Evolutionary conservation across 2,888 invertebrate species (phyloP).

Genomic region (Linyphia triangularis): DNA sequence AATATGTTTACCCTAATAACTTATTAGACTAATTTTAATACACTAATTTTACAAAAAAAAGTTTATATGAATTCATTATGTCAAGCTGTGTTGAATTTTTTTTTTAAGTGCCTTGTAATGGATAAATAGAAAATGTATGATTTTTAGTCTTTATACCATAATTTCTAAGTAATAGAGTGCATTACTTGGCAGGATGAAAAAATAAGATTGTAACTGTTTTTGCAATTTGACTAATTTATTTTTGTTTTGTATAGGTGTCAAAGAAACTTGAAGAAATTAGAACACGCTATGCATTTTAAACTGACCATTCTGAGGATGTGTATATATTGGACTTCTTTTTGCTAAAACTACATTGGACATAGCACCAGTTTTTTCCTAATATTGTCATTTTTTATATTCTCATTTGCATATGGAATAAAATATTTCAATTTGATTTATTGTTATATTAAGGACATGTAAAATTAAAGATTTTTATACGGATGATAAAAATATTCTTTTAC

Average conservation of each 20-base stretch:
- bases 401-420: neutral
- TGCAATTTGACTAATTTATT: neutral
- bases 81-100: neutral
- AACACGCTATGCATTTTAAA: conserved; percentile 98
- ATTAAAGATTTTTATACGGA: too few relatives aligned
- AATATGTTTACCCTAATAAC: too few relatives aligned
- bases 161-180: neutral
- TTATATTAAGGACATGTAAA: conserved; percentile 9
- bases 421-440: conserved; percentile 6
- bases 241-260: conserved; percentile 83
- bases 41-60: too few relatives aligned
- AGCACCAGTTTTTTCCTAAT: too few relatives aligned
- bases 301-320: too few relatives aligned
- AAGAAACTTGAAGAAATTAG: conserved; percentile 99
- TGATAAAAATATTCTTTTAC: too few relatives aligned
- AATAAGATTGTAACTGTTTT: neutral
- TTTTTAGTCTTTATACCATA: neutral
- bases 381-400: neutral
- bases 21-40: too few relatives aligned
- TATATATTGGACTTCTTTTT: too few relatives aligned
- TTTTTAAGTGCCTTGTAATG: neutral
- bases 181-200: neutral
- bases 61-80: neutral
- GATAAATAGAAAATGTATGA: neutral
- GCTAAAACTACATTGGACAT: neutral